Conservation (phyloP, 2,797 vertebrate genomes). For the Chaunax sp. region DNA sequence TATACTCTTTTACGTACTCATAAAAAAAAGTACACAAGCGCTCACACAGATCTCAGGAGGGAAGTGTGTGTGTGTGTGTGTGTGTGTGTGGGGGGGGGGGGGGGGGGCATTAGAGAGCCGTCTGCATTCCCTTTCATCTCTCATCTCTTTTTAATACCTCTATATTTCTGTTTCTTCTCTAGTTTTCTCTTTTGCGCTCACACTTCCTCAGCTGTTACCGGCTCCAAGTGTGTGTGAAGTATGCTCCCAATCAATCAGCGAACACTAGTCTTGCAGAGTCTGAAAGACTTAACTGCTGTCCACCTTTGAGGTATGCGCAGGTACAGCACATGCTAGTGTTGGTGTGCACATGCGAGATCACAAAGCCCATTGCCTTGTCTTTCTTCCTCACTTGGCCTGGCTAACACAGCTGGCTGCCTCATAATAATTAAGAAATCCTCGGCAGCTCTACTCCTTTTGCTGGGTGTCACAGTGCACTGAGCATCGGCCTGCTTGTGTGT, state of each 20-base stretch:
- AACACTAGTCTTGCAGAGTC: constrained; percentile 4
- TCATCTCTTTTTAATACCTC: constrained; percentile 78
- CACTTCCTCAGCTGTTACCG: constrained; percentile 57
- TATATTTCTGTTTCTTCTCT: constrained; percentile 64
- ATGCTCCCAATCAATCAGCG: constrained; percentile 62
- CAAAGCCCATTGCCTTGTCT: constrained; percentile 41
- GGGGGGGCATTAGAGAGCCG: constrained; percentile 72
- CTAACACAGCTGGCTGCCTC: constrained; percentile 68
- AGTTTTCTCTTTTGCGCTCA: constrained; percentile 53
- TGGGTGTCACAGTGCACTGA: constrained; percentile 67
- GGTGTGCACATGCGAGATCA: constrained; percentile 29
- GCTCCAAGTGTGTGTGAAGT: constrained; percentile 46
- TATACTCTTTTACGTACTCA: constrained; percentile 28
- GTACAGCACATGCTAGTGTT: constrained; percentile 15
- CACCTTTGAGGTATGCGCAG: constrained; percentile 19
- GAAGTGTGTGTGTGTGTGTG: too few species aligned
- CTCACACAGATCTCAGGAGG: constrained; percentile 63
- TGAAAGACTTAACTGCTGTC: constrained; percentile 26
- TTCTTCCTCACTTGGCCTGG: constrained; percentile 40
- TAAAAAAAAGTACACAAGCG: constrained; percentile 24
- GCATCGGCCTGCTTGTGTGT: constrained; percentile 20
- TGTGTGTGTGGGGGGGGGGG: too few species aligned
- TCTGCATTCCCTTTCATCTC: constrained; percentile 78
- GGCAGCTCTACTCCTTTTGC: constrained; percentile 60
- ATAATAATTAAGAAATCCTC: constrained; percentile 75